Evolutionary conservation across 2,888 invertebrate species (phyloP), one percentile per base, ranked within the genome.

Genomic region (Chrysopilus asiliformis): DNA sequence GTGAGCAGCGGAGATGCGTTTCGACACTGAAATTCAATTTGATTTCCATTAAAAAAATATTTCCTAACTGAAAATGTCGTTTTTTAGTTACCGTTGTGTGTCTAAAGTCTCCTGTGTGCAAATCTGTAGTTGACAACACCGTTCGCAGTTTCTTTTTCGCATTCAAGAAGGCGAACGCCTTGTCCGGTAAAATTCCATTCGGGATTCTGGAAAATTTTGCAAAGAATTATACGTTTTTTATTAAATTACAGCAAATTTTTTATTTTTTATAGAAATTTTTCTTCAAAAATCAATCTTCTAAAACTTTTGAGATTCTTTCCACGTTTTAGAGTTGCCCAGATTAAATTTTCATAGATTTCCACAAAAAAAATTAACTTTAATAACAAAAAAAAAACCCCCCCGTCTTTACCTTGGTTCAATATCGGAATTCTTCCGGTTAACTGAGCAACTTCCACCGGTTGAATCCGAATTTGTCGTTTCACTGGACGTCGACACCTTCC

Each of bases 71-170:
- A n/a, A n/a, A n/a, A n/a, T n/a, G n/a, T n/a, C n/a, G n/a, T n/a
- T n/a, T n/a, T n/a, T n/a, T 20, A 42, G 51, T 64, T 49, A 72
- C 69, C 34, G 68, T 72, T 2, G 72, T 70, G 39, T 72, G 62
- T 3, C 62, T 64, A 43, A 72, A 70, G 49, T 74, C 74, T 1
- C 74, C 70, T 52, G 78, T 76, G 49, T 82, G 79, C 40, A 81
- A 64, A 53, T 91, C 89, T 0, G 87, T 84, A 48, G 82, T 85
- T 44, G 93, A 87, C 20, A 97, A 68, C 36, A 95, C 94, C 48
- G 86, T 71, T 15, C 95, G 73, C 41, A 97, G 67, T 55, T 94
- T 94, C 45, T 86, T 77, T 61, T 94, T 93, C 4, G 62, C 55
- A 42, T 53, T 53, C 39, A 55, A 52, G 20, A 62, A 62, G 15